Conservation (phyloP, 2,797 vertebrate species). For the Muscicapa comitata region DNA sequence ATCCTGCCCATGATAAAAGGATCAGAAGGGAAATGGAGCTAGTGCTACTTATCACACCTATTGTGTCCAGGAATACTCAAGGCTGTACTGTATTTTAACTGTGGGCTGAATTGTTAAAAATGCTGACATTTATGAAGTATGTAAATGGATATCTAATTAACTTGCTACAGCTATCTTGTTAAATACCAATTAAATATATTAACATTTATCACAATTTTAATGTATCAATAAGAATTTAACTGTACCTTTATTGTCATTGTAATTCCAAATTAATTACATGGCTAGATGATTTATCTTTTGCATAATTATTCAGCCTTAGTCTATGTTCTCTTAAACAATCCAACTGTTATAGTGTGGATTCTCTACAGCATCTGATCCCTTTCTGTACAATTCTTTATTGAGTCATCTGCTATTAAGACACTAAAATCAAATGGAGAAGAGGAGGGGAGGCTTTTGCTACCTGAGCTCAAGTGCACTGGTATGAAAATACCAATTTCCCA, state of each 20-base stretch:
- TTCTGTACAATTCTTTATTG: not conserved
- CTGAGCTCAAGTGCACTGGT: not conserved
- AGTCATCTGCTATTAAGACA: not conserved
- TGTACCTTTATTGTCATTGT: constrained; percentile 63
- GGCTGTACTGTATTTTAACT: not conserved
- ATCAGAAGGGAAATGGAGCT: not conserved
- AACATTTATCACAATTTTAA: constrained; percentile 63
- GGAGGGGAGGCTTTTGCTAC: not conserved
- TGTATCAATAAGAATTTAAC: constrained; percentile 68
- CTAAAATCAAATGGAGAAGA: not conserved
- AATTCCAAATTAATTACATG: constrained; percentile 70
- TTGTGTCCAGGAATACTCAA: not conserved
- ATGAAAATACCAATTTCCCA: not conserved
- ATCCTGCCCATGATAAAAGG: not conserved
- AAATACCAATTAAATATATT: constrained; percentile 74
- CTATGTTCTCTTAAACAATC: constrained; percentile 38
- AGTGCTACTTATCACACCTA: not conserved
- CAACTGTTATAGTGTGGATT: not conserved
- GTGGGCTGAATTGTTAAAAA: constrained; percentile 48
- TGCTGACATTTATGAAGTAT: constrained; percentile 60
- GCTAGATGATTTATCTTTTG: constrained; percentile 58
- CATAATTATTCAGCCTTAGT: constrained; percentile 49
- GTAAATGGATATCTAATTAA: constrained; percentile 71
- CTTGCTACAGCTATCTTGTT: constrained; percentile 61
- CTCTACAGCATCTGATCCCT: not conserved